Base-by-base conservation (phyloP, 2,113 vertebrate genomes). In the Entosphenus tridentatus region DNA sequence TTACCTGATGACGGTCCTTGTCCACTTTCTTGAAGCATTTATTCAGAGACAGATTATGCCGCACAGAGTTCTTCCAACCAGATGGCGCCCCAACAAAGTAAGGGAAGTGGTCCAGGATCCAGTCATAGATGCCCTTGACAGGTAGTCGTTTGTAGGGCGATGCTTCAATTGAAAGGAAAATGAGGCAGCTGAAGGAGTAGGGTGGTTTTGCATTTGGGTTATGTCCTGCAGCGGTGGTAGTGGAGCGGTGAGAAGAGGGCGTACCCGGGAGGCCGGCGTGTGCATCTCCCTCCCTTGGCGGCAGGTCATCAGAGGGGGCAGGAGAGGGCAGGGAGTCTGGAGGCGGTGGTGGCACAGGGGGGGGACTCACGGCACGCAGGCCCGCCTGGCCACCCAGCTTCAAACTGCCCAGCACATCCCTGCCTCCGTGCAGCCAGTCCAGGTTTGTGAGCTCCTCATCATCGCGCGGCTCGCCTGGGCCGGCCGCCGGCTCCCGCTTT, bases 1-100 rank as follows among this genome's bases (percentile, higher is more conserved):
- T 84, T 84, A 96, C 92, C 92, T 97, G 92, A 78, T 87, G 95
- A 79, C 89, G 81, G 80, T 97, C 92, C 80, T 96, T 97, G 77
- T 96, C 90, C 82, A 97, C 92, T 77, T 97, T 97, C 84, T 96
- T 97, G 83, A 97, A 97, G 82, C 92, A 97, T 77, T 97, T 97
- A 84, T 96, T 96, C 78, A 96, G 82, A 1, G 92, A 96, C 68
- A 96, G 79, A 77, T 96, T 96, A 77, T 96, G 92, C 71, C 92
- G 84, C 79, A 97, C 92, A 59, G 92, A 97, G 81, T 97, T 97
- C 82, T 97, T 97, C 92, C 92, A 97, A 78, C 92, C 92, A 70
- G 92, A 96, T 56, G 92, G 92, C 59, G 91, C 92, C 0, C 86
- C 92, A 68, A 88, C 86, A 80, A 95, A 97, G 81, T 97, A 97